A percentile compares a stretch with the other conserved stretches of the same genome.
Evolutionary conservation across 2,113 vertebrate genomes (phyloP).

Genomic region (Proteles cristata): DNA sequence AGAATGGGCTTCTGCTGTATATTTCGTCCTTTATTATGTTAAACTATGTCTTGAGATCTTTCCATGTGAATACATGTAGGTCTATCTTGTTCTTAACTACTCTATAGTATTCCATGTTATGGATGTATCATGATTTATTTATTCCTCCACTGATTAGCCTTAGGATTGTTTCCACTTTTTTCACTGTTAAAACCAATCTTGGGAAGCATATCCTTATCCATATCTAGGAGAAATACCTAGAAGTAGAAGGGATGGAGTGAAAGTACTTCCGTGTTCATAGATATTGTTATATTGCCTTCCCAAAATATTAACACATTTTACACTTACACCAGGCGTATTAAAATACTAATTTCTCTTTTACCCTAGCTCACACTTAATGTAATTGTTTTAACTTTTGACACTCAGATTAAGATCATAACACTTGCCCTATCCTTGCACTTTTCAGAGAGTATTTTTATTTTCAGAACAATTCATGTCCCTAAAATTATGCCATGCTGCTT

Average conservation of each 20-base stretch:
- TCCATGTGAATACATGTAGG: background rate
- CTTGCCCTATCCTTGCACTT: background rate
- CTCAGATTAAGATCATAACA: background rate
- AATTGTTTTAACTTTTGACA: slow-evolving; percentile 22
- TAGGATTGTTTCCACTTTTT: background rate
- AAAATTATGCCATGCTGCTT: slow-evolving; percentile 4
- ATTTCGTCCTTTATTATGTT: slow-evolving; percentile 22
- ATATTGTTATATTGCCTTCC: background rate
- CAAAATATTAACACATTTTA: background rate
- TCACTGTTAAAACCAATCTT: slow-evolving; percentile 24
- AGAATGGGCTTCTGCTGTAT: background rate
- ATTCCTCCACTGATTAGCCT: background rate
- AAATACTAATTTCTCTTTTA: background rate
- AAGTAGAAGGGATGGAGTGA: background rate
- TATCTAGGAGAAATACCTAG: background rate
- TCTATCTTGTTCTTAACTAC: background rate
- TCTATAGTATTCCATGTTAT: background rate
- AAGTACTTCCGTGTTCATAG: background rate
- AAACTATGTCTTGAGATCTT: background rate
- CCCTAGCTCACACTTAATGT: background rate
- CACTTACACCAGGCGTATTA: background rate
- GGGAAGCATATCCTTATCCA: background rate
- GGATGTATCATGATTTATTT: background rate
- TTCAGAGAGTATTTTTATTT: background rate
- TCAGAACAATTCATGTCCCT: background rate